A percentile compares a stretch with the other conserved stretches of the same genome.
Conservation (phyloP, 2,888 invertebrate species). For the Gari tellinella region DNA sequence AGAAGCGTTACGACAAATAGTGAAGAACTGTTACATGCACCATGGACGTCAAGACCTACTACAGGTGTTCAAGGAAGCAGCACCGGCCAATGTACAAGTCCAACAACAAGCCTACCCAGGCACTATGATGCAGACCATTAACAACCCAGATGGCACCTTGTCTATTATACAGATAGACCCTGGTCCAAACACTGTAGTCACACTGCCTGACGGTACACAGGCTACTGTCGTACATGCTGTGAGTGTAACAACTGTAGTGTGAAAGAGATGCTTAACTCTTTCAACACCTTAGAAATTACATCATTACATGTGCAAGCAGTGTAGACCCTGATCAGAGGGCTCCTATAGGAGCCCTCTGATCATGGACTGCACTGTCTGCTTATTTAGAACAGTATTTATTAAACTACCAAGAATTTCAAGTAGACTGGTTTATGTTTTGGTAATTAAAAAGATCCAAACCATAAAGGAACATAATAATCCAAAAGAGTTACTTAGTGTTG, state of each 20-base stretch:
- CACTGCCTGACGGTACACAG: conserved; percentile 97
- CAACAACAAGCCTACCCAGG: conserved; percentile 85
- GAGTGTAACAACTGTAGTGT: too few relatives aligned
- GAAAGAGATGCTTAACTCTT: too few relatives aligned
- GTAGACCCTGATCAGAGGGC: too few relatives aligned
- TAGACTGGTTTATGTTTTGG: too few relatives aligned
- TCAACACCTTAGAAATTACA: too few relatives aligned
- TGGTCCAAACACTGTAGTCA: conserved; percentile 88
- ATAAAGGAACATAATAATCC: too few relatives aligned
- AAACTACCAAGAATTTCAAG: too few relatives aligned
- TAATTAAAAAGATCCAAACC: too few relatives aligned
- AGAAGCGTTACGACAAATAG: conserved; percentile 97
- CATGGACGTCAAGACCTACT: conserved; percentile 97
- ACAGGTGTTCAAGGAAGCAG: conserved; percentile 93
- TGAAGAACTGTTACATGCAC: conserved; percentile 99
- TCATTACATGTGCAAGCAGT: too few relatives aligned
- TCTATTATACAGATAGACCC: conserved; percentile 93
- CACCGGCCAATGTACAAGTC: conserved; percentile 17
- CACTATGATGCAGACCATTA: conserved; percentile 96
- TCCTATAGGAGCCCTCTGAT: conserved; percentile 1
- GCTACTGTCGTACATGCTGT: conserved; percentile 89
- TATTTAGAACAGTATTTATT: too few relatives aligned
- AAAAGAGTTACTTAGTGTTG: too few relatives aligned
- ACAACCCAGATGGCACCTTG: conserved; percentile 97
- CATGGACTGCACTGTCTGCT: background rate